phyloP scores from a whole-genome alignment of 2,888 invertebrate species.

The Platynereis dumerilii region DNA sequence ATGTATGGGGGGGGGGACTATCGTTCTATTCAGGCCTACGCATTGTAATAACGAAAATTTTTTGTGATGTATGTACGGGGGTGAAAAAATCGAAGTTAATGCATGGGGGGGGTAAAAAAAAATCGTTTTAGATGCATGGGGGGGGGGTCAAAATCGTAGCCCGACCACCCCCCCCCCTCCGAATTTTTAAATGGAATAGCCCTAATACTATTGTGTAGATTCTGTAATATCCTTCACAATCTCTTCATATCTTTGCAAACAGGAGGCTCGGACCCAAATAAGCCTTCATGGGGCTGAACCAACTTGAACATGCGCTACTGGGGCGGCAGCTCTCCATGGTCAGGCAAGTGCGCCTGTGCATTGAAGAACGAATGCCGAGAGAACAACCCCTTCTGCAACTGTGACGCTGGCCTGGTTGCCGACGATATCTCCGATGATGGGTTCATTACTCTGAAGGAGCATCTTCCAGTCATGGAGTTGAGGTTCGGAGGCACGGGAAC shows the following conservation, averaged over 20 bases:
- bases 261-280: slow-evolving; percentile 36
- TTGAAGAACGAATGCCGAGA: slow-evolving; percentile 77
- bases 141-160: no score
- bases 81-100: no score
- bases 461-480: slow-evolving; percentile 89
- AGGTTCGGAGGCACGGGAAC: slow-evolving; percentile 90
- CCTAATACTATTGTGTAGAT: no score
- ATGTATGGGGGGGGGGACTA: no score
- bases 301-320: slow-evolving; percentile 97
- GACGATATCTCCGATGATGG: slow-evolving; percentile 65
- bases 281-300: slow-evolving; percentile 67
- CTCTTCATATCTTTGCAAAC: neutral
- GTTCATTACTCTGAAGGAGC: slow-evolving; percentile 70
- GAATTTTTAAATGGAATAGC: no score
- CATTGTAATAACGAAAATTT: no score
- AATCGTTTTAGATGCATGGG: no score
- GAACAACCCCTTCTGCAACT: slow-evolving; percentile 78
- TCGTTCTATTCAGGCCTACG: no score
- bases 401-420: slow-evolving; percentile 72
- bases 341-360: slow-evolving; percentile 89
- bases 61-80: no score
- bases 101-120: no score
- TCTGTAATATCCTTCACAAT: no score
- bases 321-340: slow-evolving; percentile 74
- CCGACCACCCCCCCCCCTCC: no score